phyloP scores from a whole-genome alignment of 2,113 vertebrate species.

The Arenaria interpres region DNA sequence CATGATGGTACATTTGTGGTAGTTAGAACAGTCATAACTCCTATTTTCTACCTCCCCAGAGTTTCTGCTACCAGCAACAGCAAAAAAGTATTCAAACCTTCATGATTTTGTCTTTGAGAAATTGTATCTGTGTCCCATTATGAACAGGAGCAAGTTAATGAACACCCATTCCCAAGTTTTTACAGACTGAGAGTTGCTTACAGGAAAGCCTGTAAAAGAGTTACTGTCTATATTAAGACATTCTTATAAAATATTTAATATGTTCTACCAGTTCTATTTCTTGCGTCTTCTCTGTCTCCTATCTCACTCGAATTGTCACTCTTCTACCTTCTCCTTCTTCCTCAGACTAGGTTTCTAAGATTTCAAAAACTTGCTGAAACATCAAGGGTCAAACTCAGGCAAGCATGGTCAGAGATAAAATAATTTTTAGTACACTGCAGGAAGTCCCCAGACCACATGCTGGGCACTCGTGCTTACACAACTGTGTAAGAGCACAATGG shows the following conservation, averaged over 20 bases:
- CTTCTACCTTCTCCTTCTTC: neutral
- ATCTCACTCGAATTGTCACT: neutral
- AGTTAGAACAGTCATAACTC: neutral
- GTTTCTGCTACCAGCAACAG: neutral
- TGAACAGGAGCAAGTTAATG: neutral
- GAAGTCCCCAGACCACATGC: neutral
- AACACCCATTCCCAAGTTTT: neutral
- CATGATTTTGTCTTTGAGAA: neutral
- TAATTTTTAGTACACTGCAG: neutral
- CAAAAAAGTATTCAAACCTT: neutral
- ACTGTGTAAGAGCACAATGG: neutral
- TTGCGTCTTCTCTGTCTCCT: neutral
- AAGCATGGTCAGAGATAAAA: neutral
- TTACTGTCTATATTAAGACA: neutral
- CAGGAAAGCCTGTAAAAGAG: neutral
- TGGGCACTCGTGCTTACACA: neutral
- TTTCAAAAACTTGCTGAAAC: neutral
- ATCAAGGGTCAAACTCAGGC: neutral
- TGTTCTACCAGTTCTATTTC: neutral
- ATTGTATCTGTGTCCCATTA: neutral
- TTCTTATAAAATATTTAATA: neutral
- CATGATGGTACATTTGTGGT: neutral
- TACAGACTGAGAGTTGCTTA: neutral
- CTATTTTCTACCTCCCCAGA: neutral
- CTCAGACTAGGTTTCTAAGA: neutral